A percentile compares a stretch with the other conserved stretches of the same genome.
Conservation (phyloP, 2,797 vertebrate species). For the Podargus strigoides region DNA sequence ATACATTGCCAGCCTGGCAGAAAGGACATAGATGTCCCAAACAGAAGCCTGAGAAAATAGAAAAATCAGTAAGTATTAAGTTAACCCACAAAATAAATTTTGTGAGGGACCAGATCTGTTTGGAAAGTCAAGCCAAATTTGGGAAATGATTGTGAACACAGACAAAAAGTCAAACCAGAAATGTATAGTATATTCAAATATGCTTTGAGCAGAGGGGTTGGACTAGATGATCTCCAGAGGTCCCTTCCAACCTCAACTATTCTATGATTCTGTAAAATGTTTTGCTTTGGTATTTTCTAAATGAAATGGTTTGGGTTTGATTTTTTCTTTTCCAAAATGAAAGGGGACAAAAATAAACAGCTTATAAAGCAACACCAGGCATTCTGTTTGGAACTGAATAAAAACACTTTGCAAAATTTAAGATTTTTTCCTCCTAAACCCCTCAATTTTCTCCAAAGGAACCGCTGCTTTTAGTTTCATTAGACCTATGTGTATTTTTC, state of each 20-base stretch:
- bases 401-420: not conserved
- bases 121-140: not conserved
- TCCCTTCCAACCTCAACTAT: slow-evolving; percentile 42
- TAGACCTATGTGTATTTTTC: not conserved
- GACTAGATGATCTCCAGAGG: not conserved
- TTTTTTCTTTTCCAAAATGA: slow-evolving; percentile 28
- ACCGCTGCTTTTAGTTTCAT: not conserved
- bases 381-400: not conserved
- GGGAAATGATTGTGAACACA: not conserved
- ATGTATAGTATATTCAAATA: not conserved
- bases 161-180: not conserved
- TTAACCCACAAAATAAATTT: not conserved
- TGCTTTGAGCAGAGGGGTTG: not conserved
- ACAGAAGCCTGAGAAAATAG: not conserved
- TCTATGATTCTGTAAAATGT: slow-evolving; percentile 24
- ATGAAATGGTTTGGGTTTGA: not conserved
- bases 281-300: slow-evolving; percentile 52
- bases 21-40: not conserved
- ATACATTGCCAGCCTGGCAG: not conserved
- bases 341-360: slow-evolving; percentile 15
- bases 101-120: not conserved
- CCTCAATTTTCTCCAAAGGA: not conserved
- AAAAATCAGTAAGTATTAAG: not conserved
- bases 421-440: not conserved
- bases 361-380: not conserved